Conservation (phyloP, 1,140 invertebrate species). For the Mercenaria mercenaria region DNA sequence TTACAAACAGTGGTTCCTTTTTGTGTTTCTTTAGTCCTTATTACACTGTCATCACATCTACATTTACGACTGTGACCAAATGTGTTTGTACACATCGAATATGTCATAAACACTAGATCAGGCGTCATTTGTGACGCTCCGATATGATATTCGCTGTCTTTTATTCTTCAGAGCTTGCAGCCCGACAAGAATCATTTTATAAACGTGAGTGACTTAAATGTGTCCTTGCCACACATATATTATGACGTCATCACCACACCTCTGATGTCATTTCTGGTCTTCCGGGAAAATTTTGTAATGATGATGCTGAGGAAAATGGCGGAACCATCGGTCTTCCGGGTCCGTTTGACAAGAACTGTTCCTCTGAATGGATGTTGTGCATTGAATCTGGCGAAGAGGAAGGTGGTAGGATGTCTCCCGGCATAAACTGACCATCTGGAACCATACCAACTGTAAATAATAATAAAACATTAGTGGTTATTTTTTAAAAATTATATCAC, state of each 20-base stretch:
- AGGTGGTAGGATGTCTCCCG: constrained; percentile 37
- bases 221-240: no score
- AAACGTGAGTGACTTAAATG: no score
- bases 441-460: constrained; percentile 50
- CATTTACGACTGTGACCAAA: no score
- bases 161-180: neutral
- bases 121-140: no score
- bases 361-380: constrained; percentile 58
- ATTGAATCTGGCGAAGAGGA: constrained; percentile 57
- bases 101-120: neutral
- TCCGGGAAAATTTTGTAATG: constrained; percentile 31
- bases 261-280: constrained; percentile 67
- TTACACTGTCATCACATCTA: no score
- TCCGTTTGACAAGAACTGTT: constrained; percentile 44
- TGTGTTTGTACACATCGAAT: neutral
- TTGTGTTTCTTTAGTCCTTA: no score
- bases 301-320: constrained; percentile 47
- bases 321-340: constrained; percentile 56
- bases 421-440: constrained; percentile 60
- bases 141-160: neutral
- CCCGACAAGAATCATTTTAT: no score
- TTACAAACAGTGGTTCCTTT: no score
- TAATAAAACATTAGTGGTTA: neutral
- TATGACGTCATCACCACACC: constrained; percentile 53
- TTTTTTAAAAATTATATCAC: neutral